Evolutionary conservation across 2,888 invertebrate species (phyloP), one percentile per base, ranked within the genome.

Genomic region (Chloroclystis v-ata): DNA sequence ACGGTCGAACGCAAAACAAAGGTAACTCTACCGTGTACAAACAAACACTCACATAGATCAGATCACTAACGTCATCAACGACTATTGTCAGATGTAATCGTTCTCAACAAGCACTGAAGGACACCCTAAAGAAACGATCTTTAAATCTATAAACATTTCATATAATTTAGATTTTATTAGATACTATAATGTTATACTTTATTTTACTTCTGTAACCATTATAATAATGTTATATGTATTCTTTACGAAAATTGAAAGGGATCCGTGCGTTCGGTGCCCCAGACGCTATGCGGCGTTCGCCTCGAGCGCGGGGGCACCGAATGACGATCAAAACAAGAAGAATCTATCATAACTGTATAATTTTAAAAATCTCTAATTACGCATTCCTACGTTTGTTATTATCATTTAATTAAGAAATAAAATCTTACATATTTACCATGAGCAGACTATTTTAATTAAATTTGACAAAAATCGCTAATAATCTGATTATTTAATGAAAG

Each of bases 301-400:
- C 49, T 38, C 49, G 43, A 4, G 4, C 33, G 47, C 38, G 54
- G 72, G 63, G 61, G 72, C 56, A 59, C 75, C 79, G 69, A 70
- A 72, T 69, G 74, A 64, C 74, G 75, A 71, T 39, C 68, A 75
- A 79, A 75, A 74, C 77, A 78, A 83, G 67, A 68, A 79, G 73
- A 81, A 78, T 75, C 82, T 86, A 87, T 84, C 73, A 79, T 87
- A 84, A 87, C 85, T 85, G 86, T 86, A 87, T 87, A 86, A 85
- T 85, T 86, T 87, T 86, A 85, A 86, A 87, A 87, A 86, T 79
- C 69, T 84, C 87, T 87, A 87, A 86, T 87, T 86, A 87, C 85
- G 87, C 87, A 82, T 84, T 75, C 77, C 87, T 87, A 87, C 85
- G 76, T 84, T 86, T 83, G 82, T 86, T 87, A 86, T 86, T 86